Base-by-base conservation (phyloP, 1,140 invertebrate species). In the Tetraneura akinire region DNA sequence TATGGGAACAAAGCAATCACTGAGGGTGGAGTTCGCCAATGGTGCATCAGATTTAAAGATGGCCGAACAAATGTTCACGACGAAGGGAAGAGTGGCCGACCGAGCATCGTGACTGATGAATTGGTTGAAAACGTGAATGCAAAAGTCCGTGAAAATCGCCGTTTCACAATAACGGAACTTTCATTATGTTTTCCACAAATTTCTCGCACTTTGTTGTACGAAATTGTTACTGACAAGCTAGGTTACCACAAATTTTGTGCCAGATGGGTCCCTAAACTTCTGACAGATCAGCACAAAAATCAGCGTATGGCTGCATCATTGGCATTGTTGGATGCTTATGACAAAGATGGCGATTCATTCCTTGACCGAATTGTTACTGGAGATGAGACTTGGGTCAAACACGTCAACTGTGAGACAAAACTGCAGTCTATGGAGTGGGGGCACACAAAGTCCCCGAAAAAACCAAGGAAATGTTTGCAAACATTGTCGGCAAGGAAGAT, bases 341-440 rank as follows among this genome's bases (percentile, higher is more conserved):
- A 57, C 23, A 57, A 1, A 23, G 0, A 57, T 26, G 53, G 21
- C 3, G 53, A 57, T 57, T 57, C 53, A 10, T 76, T 49, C 0
- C 47, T 76, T 3, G 55, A 45, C 1, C 32, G 51, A 60, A 76
- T 84, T 18, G 53, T 83, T 29, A 83, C 82, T 16, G 81, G 83
- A 0, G 81, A 85, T 51, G 83, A 83, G 80, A 82, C 82, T 0
- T 84, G 81, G 82, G 80, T 84, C 47, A 60, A 37, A 8, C 80
- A 82, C 32, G 60, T 82, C 23, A 81, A 81, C 18, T 80, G 71
- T 10, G 82, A 84, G 80, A 83, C 81, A n/a, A 83, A 83, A 55
- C 47, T 51, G 1, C 80, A 83, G 26, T 60, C 60, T 16, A 45
- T 29, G 49, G 23, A 51, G 23, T 66, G 49, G 78, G 23, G 49